phyloP scores from a whole-genome alignment of 2,113 vertebrate genomes.

The Chaenogobius annularis region DNA sequence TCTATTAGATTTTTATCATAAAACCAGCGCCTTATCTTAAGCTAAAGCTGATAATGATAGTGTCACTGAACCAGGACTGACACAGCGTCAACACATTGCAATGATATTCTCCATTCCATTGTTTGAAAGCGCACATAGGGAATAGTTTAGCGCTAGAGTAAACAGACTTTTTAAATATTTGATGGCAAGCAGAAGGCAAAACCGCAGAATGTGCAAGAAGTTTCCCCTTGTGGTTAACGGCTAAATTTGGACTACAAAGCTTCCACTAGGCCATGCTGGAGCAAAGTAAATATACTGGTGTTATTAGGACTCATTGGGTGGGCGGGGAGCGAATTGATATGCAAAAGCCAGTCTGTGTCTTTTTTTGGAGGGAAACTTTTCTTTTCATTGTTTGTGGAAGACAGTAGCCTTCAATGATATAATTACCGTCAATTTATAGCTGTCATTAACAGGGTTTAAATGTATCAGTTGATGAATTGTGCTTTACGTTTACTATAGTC shows the following conservation, averaged over 20 bases:
- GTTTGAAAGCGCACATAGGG: conserved; percentile 44
- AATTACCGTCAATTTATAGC: conserved; percentile 58
- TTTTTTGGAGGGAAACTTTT: conserved; percentile 55
- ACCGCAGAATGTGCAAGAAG: conserved; percentile 52
- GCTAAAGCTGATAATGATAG: conserved; percentile 38
- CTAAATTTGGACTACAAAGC: conserved; percentile 53
- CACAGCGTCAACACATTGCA: conserved; percentile 40
- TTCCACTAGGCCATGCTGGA: conserved; percentile 45
- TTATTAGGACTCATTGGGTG: conserved; percentile 16
- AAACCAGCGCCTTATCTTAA: conserved; percentile 38
- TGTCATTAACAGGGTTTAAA: conserved; percentile 42
- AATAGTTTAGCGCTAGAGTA: conserved; percentile 41
- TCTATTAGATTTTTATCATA: conserved; percentile 6
- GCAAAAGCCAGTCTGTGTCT: conserved; percentile 24
- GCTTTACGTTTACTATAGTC: background rate
- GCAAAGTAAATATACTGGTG: conserved; percentile 9
- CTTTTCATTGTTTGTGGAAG: conserved; percentile 10
- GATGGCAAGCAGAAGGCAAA: conserved; percentile 24
- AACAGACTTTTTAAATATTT: conserved; percentile 56
- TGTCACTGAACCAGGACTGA: conserved; percentile 43
- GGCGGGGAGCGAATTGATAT: conserved; percentile 28
- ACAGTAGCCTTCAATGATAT: conserved; percentile 5
- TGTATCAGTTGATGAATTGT: background rate
- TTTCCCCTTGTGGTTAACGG: conserved; percentile 46
- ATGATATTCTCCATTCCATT: conserved; percentile 49